Conservation (phyloP, 2,797 vertebrate genomes). For the Danio kyathit region DNA sequence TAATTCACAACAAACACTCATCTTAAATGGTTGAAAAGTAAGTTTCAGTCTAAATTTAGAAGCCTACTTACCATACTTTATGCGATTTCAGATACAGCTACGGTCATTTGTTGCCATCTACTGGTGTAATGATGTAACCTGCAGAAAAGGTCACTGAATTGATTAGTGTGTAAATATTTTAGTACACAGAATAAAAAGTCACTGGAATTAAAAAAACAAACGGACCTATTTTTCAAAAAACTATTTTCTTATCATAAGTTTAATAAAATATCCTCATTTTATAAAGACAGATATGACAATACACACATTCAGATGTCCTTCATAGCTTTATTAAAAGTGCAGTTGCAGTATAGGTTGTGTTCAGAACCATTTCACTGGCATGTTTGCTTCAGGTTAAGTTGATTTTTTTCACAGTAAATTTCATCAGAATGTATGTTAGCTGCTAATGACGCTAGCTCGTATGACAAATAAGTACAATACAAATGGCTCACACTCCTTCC, state of each 20-base stretch:
- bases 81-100: background rate
- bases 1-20: no score
- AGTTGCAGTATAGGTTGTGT: constrained; percentile 3
- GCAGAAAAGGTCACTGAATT: background rate
- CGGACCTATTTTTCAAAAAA: background rate
- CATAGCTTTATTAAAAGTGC: constrained; percentile 23
- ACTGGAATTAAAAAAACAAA: background rate
- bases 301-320: background rate
- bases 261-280: background rate
- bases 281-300: background rate
- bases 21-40: no score
- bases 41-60: no score
- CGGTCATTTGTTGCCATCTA: background rate
- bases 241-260: no score
- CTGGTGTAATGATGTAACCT: background rate
- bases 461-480: background rate
- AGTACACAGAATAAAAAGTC: background rate
- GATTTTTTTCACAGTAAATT: constrained; percentile 36
- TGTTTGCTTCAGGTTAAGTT: background rate
- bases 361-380: constrained; percentile 23
- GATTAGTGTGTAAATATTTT: background rate
- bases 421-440: constrained; percentile 16
- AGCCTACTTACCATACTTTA: no score
- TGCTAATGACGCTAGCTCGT: constrained; percentile 14
- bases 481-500: constrained; percentile 5